Evolutionary conservation across 1,140 invertebrate genomes (phyloP).

Genomic region (Dreissena polymorpha): DNA sequence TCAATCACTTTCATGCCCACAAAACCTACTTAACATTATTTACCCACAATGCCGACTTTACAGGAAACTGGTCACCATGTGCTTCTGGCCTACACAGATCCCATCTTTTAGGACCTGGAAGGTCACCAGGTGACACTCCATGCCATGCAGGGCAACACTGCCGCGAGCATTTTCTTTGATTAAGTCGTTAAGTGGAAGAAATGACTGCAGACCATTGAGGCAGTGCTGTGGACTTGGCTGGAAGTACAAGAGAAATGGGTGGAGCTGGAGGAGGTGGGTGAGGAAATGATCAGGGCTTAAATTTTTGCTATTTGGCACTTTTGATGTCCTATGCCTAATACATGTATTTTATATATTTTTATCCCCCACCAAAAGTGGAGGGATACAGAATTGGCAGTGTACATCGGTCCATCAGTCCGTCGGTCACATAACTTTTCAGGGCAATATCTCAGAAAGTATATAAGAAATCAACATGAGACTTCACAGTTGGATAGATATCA

Average conservation of each 20-base stretch:
- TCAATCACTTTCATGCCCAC: neutral
- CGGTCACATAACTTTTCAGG: too few relatives aligned
- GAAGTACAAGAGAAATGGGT: conserved; percentile 79
- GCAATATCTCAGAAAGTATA: too few relatives aligned
- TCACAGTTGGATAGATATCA: too few relatives aligned
- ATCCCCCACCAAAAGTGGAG: too few relatives aligned
- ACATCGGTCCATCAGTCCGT: too few relatives aligned
- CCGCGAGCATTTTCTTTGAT: conserved; percentile 78
- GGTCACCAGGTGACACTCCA: conserved; percentile 78
- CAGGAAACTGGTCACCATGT: conserved; percentile 71
- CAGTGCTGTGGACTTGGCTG: conserved; percentile 76
- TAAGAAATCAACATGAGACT: too few relatives aligned
- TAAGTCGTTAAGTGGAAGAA: conserved; percentile 80
- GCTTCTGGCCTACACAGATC: conserved; percentile 74
- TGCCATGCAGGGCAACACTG: conserved; percentile 77
- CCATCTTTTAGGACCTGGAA: conserved; percentile 78
- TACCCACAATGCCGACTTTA: conserved; percentile 10
- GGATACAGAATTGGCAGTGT: too few relatives aligned
- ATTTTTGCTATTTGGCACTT: too few relatives aligned
- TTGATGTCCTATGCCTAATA: too few relatives aligned
- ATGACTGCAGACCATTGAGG: conserved; percentile 78
- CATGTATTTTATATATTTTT: too few relatives aligned
- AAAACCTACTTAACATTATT: neutral
- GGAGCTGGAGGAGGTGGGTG: conserved; percentile 76
- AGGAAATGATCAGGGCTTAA: too few relatives aligned